phyloP scores from a whole-genome alignment of 2,113 vertebrate genomes.

The Toxotes jaculatrix region DNA sequence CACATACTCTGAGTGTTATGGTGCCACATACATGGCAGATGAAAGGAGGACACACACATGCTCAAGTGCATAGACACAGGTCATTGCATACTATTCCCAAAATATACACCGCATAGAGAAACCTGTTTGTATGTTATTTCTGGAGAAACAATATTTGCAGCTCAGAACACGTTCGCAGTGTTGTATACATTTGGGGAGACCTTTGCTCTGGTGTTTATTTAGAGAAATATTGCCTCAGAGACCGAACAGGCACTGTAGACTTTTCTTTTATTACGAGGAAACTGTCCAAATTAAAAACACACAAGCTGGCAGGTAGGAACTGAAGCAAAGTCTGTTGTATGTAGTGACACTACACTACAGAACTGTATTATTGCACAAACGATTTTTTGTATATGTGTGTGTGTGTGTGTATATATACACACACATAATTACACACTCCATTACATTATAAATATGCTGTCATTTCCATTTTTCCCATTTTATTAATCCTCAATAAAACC shows the following conservation, averaged over 20 bases:
- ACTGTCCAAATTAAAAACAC: background rate
- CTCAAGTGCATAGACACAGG: background rate
- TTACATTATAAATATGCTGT: no score
- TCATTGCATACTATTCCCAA: background rate
- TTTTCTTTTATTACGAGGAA: background rate
- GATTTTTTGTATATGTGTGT: no score
- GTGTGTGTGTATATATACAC: no score
- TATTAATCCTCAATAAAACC: no score
- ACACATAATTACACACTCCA: no score
- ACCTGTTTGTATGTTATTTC: background rate
- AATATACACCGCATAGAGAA: fast-evolving
- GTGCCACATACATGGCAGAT: no score
- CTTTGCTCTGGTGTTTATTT: background rate
- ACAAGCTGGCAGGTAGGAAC: background rate
- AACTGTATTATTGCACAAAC: no score
- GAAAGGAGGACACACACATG: background rate
- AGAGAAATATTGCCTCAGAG: background rate
- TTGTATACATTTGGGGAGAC: no score
- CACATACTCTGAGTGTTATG: background rate
- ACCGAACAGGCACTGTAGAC: background rate
- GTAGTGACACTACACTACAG: no score
- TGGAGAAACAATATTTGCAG: background rate
- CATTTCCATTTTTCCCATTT: no score
- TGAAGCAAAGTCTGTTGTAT: no score
- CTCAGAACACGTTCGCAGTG: background rate